Evolutionary conservation across 1,140 invertebrate genomes (phyloP).

Genomic region (Tenebrio molitor): DNA sequence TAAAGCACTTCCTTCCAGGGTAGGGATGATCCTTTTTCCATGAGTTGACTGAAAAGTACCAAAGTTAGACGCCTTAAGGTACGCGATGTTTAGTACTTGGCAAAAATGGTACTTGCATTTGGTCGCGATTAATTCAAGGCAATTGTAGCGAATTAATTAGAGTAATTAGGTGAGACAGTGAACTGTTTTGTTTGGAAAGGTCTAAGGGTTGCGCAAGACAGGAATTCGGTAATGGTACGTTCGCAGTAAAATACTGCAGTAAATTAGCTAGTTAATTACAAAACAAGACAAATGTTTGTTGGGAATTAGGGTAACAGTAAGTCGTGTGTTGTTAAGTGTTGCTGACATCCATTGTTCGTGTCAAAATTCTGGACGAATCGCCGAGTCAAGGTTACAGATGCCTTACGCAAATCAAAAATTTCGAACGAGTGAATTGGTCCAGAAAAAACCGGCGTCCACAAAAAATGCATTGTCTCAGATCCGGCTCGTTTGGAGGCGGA

Average conservation of each 20-base stretch:
- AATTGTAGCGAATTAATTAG: background rate
- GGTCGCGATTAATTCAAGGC: constrained; percentile 1
- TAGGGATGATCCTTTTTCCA: constrained; percentile 86
- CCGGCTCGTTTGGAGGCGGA: background rate
- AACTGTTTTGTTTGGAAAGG: background rate
- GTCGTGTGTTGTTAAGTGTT: background rate
- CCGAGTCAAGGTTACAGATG: no score
- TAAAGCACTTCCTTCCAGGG: constrained; percentile 89
- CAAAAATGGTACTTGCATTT: no score
- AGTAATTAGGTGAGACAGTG: background rate
- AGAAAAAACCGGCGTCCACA: no score
- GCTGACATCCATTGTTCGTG: constrained; percentile 9
- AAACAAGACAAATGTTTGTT: background rate
- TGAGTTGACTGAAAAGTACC: constrained; percentile 82
- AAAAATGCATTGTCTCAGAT: background rate
- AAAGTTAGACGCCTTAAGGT: no score
- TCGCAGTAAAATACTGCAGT: background rate
- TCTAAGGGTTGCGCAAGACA: background rate
- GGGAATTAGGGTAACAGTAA: background rate
- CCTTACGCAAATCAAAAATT: no score
- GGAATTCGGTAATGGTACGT: constrained; percentile 10
- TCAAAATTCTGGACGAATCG: no score
- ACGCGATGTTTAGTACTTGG: no score
- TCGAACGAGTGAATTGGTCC: no score
- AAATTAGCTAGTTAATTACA: constrained; percentile 2